phyloP scores from a whole-genome alignment of 2,888 invertebrate genomes.

The Drosophila pegasa region DNA sequence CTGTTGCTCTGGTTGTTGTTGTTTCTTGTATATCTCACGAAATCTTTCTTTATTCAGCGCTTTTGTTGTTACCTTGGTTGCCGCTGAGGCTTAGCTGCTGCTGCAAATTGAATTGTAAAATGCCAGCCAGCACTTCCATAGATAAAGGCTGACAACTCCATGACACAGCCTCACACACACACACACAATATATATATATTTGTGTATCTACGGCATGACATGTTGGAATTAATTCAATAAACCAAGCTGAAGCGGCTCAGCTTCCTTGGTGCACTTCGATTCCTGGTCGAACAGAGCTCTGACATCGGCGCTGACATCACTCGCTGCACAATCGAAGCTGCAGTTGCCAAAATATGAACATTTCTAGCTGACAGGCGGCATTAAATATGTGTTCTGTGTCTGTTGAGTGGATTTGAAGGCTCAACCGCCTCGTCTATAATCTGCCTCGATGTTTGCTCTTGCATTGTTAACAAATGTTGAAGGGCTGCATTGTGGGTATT shows the following conservation, averaged over 20 bases:
- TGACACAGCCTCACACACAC: background rate
- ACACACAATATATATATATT: background rate
- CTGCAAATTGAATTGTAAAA: conserved; percentile 70
- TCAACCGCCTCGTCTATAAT: background rate
- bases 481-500: background rate
- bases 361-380: background rate
- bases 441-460: background rate
- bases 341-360: background rate
- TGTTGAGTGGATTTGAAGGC: background rate
- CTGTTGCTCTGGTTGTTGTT: background rate
- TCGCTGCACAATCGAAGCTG: background rate
- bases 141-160: conserved; percentile 34
- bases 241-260: conserved; percentile 6
- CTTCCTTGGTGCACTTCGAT: conserved; percentile 1
- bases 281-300: background rate
- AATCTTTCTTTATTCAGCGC: conserved; percentile 30
- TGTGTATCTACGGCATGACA: conserved; percentile 30
- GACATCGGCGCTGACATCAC: background rate
- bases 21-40: conserved; percentile 22
- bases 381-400: background rate
- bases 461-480: background rate
- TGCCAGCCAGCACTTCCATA: conserved; percentile 46
- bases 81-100: conserved; percentile 25
- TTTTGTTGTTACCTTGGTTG: conserved; percentile 8
- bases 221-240: conserved; percentile 53